Evolutionary conservation across 2,113 vertebrate species (phyloP), one percentile per base, ranked within the genome.

Genomic region (Henicopernis longicauda): DNA sequence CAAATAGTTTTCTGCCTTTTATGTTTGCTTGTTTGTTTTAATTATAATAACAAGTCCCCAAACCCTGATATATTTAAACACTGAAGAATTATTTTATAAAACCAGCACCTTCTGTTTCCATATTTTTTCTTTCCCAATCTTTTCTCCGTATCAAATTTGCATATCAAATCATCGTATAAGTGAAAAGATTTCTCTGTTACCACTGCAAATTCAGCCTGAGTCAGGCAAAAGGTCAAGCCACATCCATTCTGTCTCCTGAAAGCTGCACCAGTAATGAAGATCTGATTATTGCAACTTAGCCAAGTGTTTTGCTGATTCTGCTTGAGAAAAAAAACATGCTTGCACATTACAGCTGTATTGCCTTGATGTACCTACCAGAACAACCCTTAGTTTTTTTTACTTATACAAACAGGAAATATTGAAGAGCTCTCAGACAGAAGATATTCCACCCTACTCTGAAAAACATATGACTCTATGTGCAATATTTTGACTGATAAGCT

Each of bases 21-120:
- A 74, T 84, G 45, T 59, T 88, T 93, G 31, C 36, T 85, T 90
- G 57, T 86, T 95, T 86, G 59, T 63, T 95, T 93, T 66, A 91
- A 90, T 82, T 72, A 38, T 9, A 82, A 65, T 15, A 90, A 65
- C 31, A 92, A 91, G 25, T 52, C 36, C 57, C 40, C 27, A 90
- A 93, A 82, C 36, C 6, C 59, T 38, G 22, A 77, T 31, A 80
- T 21, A 90, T 47, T 93, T 85, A 89, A 90, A 90, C 6, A 38
- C 5, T 14, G 25, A 93, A 90, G 57, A 90, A 87, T 54, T 66
- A 50, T 70, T 87, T 87, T 16, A 89, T 52, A 86, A 94, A 96
- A 44, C 14, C 34, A 32, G 29, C 52, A 80, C 10, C 4, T 12
- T 59, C 31, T 59, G 12, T 47, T 96, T 71, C 58, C 10, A 8